Evolutionary conservation across 2,113 vertebrate species (phyloP), one percentile per base, ranked within the genome.

Genomic region (Sapayoa aenigma): DNA sequence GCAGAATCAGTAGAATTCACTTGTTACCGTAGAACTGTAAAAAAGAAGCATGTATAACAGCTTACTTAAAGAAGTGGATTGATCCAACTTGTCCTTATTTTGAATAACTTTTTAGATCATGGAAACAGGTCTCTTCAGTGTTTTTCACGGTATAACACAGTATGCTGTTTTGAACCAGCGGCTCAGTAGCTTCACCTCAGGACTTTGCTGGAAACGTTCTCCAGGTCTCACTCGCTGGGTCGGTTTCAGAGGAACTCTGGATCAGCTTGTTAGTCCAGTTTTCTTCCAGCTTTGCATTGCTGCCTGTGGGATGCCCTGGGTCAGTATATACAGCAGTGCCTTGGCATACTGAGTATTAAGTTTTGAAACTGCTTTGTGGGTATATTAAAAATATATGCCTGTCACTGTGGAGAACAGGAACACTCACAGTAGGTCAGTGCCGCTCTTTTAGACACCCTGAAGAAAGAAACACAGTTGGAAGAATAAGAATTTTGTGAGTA

Each of bases 1-100:
- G 10, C n/a, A 65, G 55, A 65, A 50, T 73, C 20, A 9, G 12
- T 78, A 53, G 71, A 75, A 79, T 72, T 30, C 12, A 47, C 1
- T 3, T 72, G 19, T 12, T 90, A 39, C 39, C 30, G 19, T 46
- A 50, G 35, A 65, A 41, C 17, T 31, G 27, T 60, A 53, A 28
- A 66, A 73, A n/a, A 22, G 9, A 35, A 60, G 20, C 11, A 15
- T 8, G 12, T 31, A 0, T 77, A 60, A n/a, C 49, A 52, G 9
- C 12, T 72, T 41, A 33, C 71, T 74, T 72, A 19, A 12, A 83
- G 74, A 31, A 41, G 9, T 33, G 5, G 47, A 17, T 71, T 82
- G n/a, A 42, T 53, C 21, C 3, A 9, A 7, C 19, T 88, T 0
- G 0, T 67, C 37, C 14, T 13, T 24, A 2, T 49, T 62, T 66